Evolutionary conservation across 64 coral and sea anemone genomes (phyloP).

Genomic region (Astreopora myriophthalma): DNA sequence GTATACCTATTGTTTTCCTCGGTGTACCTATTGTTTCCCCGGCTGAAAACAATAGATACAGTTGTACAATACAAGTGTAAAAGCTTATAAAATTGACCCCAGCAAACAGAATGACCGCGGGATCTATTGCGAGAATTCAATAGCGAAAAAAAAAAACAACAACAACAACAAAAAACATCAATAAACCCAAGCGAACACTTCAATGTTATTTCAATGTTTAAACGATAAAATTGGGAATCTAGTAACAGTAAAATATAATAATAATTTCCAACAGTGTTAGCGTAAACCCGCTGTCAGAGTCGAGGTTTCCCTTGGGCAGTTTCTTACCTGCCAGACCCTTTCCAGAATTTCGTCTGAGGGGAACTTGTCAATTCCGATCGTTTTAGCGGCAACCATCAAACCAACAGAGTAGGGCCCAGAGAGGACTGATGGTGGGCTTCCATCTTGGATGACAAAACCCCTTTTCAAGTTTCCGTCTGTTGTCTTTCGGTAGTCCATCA

Average conservation of each 20-base stretch:
- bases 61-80: too few species aligned
- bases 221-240: background rate
- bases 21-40: too few species aligned
- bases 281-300: background rate
- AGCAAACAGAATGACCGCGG: background rate
- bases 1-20: too few species aligned
- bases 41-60: too few species aligned
- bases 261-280: background rate
- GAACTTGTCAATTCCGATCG: constrained; percentile 33
- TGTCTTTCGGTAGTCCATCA: constrained; percentile 53
- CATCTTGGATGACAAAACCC: constrained; percentile 60
- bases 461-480: background rate
- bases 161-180: too few species aligned
- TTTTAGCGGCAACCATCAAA: background rate
- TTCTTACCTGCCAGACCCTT: constrained; percentile 38
- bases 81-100: too few species aligned
- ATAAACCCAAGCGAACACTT: background rate
- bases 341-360: constrained; percentile 13
- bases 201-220: background rate
- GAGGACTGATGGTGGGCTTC: constrained; percentile 32
- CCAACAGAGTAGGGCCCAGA: constrained; percentile 14
- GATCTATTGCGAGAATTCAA: background rate
- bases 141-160: background rate
- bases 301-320: background rate
- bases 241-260: background rate